Base-by-base conservation (phyloP, 2,797 vertebrate species). In the Sebastolobus altivelis region DNA sequence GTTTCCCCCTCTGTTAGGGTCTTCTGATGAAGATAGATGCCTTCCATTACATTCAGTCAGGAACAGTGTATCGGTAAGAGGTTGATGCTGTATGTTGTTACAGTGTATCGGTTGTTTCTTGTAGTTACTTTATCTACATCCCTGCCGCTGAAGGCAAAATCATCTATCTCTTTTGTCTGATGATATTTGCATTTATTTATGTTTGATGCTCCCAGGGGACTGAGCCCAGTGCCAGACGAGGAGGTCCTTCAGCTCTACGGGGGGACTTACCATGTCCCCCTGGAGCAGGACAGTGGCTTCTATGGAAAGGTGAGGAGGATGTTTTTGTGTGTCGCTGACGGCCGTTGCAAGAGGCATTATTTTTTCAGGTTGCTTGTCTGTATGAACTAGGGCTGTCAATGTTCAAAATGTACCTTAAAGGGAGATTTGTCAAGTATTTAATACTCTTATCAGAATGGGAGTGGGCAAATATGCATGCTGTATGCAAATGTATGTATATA, bases 1-100 rank as follows among this genome's bases (percentile, higher is more conserved):
- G 18, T 14, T 46, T 33, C 1, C 3, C 6, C 61, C 22, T 65
- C 4, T 79, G 0, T 49, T 49, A 97, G 97, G 97, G 97, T 31
- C 94, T 97, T 49, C 88, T 97, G 65, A 96, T 97, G 97, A 97
- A 97, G 90, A 97, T 97, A 2, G 97, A 97, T 75, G 97, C 97
- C 12, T 97, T 97, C 79, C 97, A 97, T 93, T 97, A 97, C 89
- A 97, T 97, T 61, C 92, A 97, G 78, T 78, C 95, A 10, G 97
- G 97, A 62, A 97, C 96, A 1, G 96, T 96, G 12, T 97, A 97
- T 86, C 94, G 95, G 97, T 97, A 85, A 88, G 92, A 33, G 1
- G 25, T 1, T 10, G 37, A 40, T 37, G 7, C 11, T 65, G 3
- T 29, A 9, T 10, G 6, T 69, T 40, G 6, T 49, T 68, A 97